Evolutionary conservation across 2,113 vertebrate genomes (phyloP).

Genomic region (Kryptolebias marmoratus): DNA sequence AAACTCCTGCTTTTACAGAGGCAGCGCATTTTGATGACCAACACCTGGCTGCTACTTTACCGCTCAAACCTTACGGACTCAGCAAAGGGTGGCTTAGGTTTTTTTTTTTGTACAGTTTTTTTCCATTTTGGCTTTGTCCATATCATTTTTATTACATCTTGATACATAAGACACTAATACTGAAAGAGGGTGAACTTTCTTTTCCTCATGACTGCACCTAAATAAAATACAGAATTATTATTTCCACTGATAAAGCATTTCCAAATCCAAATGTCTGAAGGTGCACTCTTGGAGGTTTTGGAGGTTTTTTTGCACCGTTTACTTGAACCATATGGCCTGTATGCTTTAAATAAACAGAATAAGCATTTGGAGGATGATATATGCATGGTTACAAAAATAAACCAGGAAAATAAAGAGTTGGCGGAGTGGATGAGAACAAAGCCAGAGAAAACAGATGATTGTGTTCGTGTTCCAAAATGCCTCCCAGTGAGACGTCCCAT

Average conservation of each 20-base stretch:
- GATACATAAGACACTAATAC: too few species aligned
- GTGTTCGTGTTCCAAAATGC: constrained; percentile 62
- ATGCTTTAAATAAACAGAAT: constrained; percentile 45
- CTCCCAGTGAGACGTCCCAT: constrained; percentile 69
- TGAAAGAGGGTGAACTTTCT: too few species aligned
- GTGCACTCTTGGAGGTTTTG: constrained; percentile 14
- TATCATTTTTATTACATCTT: too few species aligned
- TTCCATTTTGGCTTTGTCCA: too few species aligned
- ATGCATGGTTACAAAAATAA: constrained; percentile 63
- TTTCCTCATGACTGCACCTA: too few species aligned
- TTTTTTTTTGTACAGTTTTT: too few species aligned
- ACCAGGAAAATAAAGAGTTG: constrained; percentile 42
- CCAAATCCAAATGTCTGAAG: constrained; percentile 6
- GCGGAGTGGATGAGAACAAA: constrained; percentile 62
- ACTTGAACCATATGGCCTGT: constrained; percentile 45
- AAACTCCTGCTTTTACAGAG: too few species aligned
- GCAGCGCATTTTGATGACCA: too few species aligned
- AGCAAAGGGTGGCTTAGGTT: too few species aligned
- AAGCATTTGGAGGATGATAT: constrained; percentile 53
- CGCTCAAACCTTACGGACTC: too few species aligned
- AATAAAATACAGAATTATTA: too few species aligned
- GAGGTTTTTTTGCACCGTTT: constrained; percentile 26
- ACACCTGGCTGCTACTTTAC: too few species aligned
- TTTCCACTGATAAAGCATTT: constrained; percentile 7
- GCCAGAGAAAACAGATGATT: constrained; percentile 70